Base-by-base conservation (phyloP, 2,797 vertebrate species). In the Argya squamiceps region DNA sequence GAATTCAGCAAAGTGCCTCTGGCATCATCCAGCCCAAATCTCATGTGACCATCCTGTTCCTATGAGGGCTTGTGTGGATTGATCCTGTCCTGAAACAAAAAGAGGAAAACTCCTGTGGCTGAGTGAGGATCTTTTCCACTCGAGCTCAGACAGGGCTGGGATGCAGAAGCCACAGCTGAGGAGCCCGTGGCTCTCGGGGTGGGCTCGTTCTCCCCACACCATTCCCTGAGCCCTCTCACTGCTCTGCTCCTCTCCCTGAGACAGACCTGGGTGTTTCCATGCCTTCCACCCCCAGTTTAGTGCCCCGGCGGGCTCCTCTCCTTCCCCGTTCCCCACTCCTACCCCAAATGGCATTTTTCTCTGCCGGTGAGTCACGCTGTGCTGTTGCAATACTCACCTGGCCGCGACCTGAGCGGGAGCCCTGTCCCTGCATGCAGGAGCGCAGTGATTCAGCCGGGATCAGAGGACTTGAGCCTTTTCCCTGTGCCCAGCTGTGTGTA, bases 301-400 rank as follows among this genome's bases (percentile, higher is more conserved):
- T 78, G 60, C n/a, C 78, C 76, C 2, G 4, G 52, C 9, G 0
- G 86, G 74, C 59, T 85, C 46, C 60, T 92, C 34, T 86, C 22
- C 43, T 77, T 53, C 78, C 88, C 6, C 2, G 17, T 68, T 78
- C 60, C 69, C 8, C 2, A 29, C 77, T 89, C 85, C 78, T 84
- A 52, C 63, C 74, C 69, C 68, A 80, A 82, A 90, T 68, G 81
- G 59, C 94, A 85, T 92, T 95, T 90, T 91, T 89, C 84, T 84
- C 43, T 84, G 64, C 76, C 0, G 19, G 52, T 93, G 87, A 95
- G 83, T 94, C 82, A 87, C 9, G 2, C 9, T 29, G 71, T 29
- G 2, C 92, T 94, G 91, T 73, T 91, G 96, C 94, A 94, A 86
- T 13, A 76, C 77, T 97, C 92, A 95, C 97, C 96, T 95, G 88